Evolutionary conservation across 2,113 vertebrate species (phyloP).

Genomic region (Limanda limanda): DNA sequence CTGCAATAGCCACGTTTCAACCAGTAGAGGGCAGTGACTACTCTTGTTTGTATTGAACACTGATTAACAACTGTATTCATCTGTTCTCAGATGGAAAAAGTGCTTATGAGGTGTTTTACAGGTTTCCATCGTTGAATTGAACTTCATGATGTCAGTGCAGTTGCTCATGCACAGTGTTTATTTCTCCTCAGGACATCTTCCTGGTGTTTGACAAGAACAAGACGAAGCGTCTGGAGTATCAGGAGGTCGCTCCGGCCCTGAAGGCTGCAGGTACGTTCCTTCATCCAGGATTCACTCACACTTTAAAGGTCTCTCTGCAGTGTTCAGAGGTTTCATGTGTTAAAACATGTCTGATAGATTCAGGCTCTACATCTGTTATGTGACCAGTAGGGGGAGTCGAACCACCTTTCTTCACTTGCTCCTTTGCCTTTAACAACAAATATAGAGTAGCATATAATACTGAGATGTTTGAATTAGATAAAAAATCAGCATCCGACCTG

Average conservation of each 20-base stretch:
- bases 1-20: too few species aligned
- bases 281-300: neutral
- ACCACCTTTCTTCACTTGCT: neutral
- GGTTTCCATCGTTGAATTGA: neutral
- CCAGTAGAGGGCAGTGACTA: too few species aligned
- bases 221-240: conserved; percentile 69
- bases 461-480: neutral
- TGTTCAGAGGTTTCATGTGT: neutral
- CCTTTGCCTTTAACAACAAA: too few species aligned
- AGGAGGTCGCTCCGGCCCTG: conserved; percentile 73
- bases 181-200: conserved; percentile 78
- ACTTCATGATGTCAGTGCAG: too few species aligned
- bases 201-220: conserved; percentile 77
- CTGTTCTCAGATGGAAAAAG: too few species aligned
- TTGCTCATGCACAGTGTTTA: neutral
- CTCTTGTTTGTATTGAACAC: too few species aligned
- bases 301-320: neutral
- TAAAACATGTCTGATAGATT: neutral
- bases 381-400: conserved; percentile 50
- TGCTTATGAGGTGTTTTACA: too few species aligned
- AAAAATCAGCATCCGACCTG: neutral
- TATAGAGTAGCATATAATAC: neutral
- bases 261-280: conserved; percentile 73
- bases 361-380: neutral
- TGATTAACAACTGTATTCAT: too few species aligned